Evolutionary conservation across 2,797 vertebrate genomes (phyloP), one percentile per base, ranked within the genome.

Genomic region (Pseudochromis fuscus): DNA sequence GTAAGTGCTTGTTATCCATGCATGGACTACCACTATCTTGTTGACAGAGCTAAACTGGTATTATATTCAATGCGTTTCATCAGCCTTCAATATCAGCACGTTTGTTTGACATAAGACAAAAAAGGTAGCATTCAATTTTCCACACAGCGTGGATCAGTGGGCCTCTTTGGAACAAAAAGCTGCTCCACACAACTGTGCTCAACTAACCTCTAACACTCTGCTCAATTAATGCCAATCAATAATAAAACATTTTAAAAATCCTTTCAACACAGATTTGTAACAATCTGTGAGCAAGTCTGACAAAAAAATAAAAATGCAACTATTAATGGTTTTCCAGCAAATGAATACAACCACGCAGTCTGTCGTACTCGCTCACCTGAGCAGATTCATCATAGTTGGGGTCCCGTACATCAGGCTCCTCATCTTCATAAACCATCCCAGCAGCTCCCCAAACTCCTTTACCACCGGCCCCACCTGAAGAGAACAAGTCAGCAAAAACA

Each of bases 391-490:
- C 96, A 9, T 97, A 96, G 92, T 97, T 97, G 37, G 96, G 96
- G 77, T 97, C 96, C 2, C 85, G 93, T 4, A 81, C 77, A 0
- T 97, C 96, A 0, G 95, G 95, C 69, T 97, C 96, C 70, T 96
- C 95, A 48, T 91, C 93, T 83, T 95, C 94, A 48, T 97, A 97
- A 58, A 96, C 94, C 91, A 95, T 92, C 0, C 96, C 96, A 0
- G 96, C 95, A 27, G 95, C 96, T 1, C 96, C 96, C 96, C 96
- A 97, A 30, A 97, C 96, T 15, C 96, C 96, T 85, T 97, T 97
- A 19, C 96, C 96, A 3, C 96, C 96, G 0, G 96, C 96, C 3
- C 96, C 96, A 44, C 96, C 96, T 97, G 81, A 49, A 56, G 21
- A 77, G 18, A 64, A 28, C 19, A 57, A 67, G 7, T 63, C 16